A percentile compares a stretch with the other conserved stretches of the same genome.
Evolutionary conservation across 1,140 invertebrate genomes (phyloP).

Genomic region (Solen grandis): DNA sequence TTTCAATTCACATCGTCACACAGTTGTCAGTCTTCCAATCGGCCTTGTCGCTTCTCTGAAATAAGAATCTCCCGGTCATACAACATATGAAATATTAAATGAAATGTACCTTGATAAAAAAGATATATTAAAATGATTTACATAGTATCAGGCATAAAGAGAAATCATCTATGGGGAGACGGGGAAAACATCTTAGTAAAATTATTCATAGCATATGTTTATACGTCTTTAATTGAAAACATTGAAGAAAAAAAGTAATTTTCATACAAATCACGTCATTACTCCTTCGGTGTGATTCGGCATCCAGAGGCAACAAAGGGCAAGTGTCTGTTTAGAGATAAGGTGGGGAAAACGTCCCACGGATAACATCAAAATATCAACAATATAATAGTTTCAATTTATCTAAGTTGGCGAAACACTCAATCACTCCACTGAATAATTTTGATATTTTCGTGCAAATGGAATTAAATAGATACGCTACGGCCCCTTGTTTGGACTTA

Average conservation of each 20-base stretch:
- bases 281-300: constrained; percentile 35
- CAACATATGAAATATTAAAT: too few relatives aligned
- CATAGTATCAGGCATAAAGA: too few relatives aligned
- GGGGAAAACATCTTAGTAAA: neutral
- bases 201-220: constrained; percentile 22
- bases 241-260: constrained; percentile 34
- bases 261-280: constrained; percentile 56
- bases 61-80: too few relatives aligned
- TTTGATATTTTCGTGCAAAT: constrained; percentile 29
- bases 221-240: constrained; percentile 41
- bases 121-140: too few relatives aligned
- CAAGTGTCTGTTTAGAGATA: constrained; percentile 41
- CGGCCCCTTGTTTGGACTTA: neutral
- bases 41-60: too few relatives aligned
- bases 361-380: constrained; percentile 18
- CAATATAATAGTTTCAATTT: constrained; percentile 50
- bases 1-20: too few relatives aligned
- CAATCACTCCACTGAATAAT: constrained; percentile 17
- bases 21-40: too few relatives aligned
- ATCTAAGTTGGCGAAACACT: neutral
- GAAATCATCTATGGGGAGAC: too few relatives aligned
- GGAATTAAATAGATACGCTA: neutral
- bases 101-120: too few relatives aligned
- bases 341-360: constrained; percentile 14
- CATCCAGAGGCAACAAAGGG: constrained; percentile 31